Evolutionary conservation across 2,888 invertebrate species (phyloP).

Genomic region (Pogonocherus hispidulus): DNA sequence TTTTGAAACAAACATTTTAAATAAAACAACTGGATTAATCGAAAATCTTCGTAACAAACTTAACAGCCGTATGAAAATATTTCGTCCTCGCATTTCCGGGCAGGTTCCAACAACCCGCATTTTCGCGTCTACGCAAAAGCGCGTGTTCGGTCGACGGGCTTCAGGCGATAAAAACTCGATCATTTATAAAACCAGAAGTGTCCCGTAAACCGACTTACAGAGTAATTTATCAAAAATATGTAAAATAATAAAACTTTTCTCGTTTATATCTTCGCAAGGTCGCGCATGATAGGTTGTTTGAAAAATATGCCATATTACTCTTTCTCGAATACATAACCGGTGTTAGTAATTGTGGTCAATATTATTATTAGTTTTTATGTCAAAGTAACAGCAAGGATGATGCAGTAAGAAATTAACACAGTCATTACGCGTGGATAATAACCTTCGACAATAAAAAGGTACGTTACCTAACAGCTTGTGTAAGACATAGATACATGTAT

Average conservation of each 20-base stretch:
- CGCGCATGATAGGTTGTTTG: constrained; percentile 13
- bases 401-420: neutral
- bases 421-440: neutral
- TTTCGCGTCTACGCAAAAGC: neutral
- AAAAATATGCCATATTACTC: neutral
- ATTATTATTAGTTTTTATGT: neutral
- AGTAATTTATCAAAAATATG: constrained; percentile 41
- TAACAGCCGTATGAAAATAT: neutral
- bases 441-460: too few species aligned
- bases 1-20: too few species aligned
- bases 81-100: neutral
- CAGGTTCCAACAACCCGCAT: neutral
- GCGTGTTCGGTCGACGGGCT: neutral
- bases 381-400: constrained; percentile 10
- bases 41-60: too few species aligned
- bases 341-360: neutral
- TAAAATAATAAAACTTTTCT: constrained; percentile 42
- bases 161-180: constrained; percentile 29
- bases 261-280: constrained; percentile 29
- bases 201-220: constrained; percentile 37
- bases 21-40: too few species aligned
- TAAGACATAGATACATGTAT: too few species aligned
- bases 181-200: constrained; percentile 38
- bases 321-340: neutral
- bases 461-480: too few species aligned